Evolutionary conservation across 2,888 invertebrate genomes (phyloP), one percentile per base, ranked within the genome.

Genomic region (Steinernema hermaphroditum): DNA sequence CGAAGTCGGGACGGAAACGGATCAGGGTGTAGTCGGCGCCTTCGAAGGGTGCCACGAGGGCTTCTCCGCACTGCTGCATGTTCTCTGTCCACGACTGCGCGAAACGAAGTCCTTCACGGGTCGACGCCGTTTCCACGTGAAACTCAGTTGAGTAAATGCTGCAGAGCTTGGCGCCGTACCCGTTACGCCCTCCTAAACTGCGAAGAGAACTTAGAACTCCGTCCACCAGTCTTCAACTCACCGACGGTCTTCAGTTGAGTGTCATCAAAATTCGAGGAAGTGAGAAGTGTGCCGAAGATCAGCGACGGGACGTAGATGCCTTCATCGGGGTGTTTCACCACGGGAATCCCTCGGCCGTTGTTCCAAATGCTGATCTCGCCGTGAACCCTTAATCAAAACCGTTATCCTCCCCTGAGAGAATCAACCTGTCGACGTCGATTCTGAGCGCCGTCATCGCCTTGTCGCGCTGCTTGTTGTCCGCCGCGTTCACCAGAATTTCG

Each of bases 211-310:
- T n/a, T n/a, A n/a, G n/a, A n/a, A n/a, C n/a, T n/a, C n/a, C n/a
- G n/a, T n/a, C n/a, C n/a, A n/a, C n/a, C n/a, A 32, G 34, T 24
- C 54, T 24, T 2, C 2, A 22, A 29, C 62, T 29, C 78, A 41
- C 69, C 69, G 8, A 69, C 69, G 4, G 91, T 96, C 90, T 97
- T 97, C 87, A 94, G 93, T 87, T 98, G 94, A 80, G 93, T 93
- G 81, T 97, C 97, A 87, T 98, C 94, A 87, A 95, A 97, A 88
- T 97, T 98, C 9, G 96, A 96, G 0, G 96, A 96, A n/a, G 97
- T 97, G 80, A 97, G 88, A 34, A 97, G 89, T 88, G 96, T 96
- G 6, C 97, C 97, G 87, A 97, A 97, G 82, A 98, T 97, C 93
- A 97, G 93, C 0, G 96, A 94, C 0, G 97, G 97, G 2, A 97